Base-by-base conservation (phyloP, 2,113 vertebrate species). In the Neogobius melanostomus region DNA sequence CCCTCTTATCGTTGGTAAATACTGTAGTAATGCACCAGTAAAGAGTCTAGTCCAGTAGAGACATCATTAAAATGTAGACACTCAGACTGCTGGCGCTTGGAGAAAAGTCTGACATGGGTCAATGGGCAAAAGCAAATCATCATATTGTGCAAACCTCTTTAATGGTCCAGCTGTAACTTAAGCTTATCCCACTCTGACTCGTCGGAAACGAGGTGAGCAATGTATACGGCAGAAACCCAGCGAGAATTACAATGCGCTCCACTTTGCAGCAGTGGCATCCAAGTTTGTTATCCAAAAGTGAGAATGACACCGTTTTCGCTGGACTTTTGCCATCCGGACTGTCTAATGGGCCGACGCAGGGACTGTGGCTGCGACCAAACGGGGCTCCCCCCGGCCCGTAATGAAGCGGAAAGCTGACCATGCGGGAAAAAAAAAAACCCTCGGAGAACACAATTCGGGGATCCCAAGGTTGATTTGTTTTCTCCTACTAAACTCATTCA, bases 321-420 rank as follows among this genome's bases (percentile, higher is more conserved):
- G 61, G 44, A 21, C 45, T 21, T 21, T 64, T 59, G 69, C 72
- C 16, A 14, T 66, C 69, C 48, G 1, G 45, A 56, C 36, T 52
- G 68, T 50, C 54, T 36, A 74, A 50, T 63, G 69, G 64, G 21
- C 4, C 51, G 2, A 7, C 6, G 52, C 60, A 51, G 67, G 69
- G 21, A 69, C 15, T 5, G 5, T 7, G 6, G 47, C 17, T 65
- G 52, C 36, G 57, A 28, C 8, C 28, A 17, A 59, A 68, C 21
- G 15, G 28, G 43, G 6, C 56, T 44, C 52, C 4, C 42, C 36
- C 10, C 53, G 11, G 36, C 0, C 47, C 28, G 28, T 45, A 14
- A 9, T 75, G 64, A 77, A 75, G 14, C 75, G 65, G 60, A 75
- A 48, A 36, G 43, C 42, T 57, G 1, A 68, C 73, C 74, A 63